Percentiles rank a stretch among this genome's conserved stretches.
These are phyloP conservation scores for Neogale vison DNA, from an alignment of 2,113 vertebrate genomes.

Conservation along the genomic window DNA sequence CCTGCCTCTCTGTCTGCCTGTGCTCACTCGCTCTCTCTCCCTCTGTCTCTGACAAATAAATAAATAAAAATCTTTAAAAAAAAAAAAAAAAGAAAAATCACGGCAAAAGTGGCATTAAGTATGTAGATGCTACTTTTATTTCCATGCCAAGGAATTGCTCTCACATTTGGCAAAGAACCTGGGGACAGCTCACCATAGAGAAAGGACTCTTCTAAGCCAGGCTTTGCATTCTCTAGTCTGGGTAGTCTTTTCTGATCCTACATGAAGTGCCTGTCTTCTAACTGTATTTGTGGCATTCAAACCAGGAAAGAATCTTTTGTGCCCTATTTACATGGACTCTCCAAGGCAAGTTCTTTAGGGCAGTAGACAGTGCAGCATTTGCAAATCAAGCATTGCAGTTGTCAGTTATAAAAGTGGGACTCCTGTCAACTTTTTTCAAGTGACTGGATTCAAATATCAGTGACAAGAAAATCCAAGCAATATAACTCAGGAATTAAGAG, in stretches of 20 bases:
- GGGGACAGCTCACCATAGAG: background rate
- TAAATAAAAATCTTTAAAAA: too few species aligned
- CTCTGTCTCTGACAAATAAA: too few species aligned
- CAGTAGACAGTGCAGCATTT: background rate
- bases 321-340: background rate
- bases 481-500: background rate
- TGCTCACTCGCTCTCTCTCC: too few species aligned
- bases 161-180: background rate
- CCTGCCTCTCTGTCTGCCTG: too few species aligned
- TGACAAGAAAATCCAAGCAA: background rate
- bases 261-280: background rate
- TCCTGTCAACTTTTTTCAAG: background rate
- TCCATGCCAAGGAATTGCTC: background rate
- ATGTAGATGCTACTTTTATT: background rate
- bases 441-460: background rate
- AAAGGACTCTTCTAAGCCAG: background rate
- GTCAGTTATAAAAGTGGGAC: background rate
- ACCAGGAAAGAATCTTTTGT: background rate
- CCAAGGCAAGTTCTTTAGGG: background rate
- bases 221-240: background rate
- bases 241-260: background rate
- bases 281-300: background rate
- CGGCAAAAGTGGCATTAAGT: background rate
- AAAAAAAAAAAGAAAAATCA: too few species aligned
- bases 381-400: background rate